Evolutionary conservation across 2,113 vertebrate species (phyloP).

Genomic region (Rhinoptilus africanus): DNA sequence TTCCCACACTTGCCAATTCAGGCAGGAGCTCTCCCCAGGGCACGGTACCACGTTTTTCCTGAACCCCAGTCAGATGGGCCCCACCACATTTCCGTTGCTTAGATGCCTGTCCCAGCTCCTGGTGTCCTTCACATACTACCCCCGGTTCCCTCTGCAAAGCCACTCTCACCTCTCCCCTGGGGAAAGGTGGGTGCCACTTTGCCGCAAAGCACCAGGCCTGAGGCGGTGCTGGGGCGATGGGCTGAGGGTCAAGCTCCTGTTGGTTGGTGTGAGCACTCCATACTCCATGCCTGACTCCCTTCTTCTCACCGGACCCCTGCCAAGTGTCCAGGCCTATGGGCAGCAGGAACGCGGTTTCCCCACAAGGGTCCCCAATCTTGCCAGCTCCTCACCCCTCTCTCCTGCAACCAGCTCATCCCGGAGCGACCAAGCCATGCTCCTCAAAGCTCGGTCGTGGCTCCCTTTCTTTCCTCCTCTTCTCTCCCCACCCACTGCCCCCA

Average conservation of each 20-base stretch:
- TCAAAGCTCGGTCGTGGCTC: background rate
- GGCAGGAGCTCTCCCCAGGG: background rate
- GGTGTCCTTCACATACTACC: background rate
- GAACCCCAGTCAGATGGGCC: background rate
- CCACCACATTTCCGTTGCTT: background rate
- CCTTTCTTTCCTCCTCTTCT: background rate
- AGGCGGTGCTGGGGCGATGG: background rate
- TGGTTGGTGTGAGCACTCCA: background rate
- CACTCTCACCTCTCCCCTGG: background rate
- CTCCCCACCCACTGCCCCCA: rapidly evolving
- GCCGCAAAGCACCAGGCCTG: background rate
- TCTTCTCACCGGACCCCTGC: background rate
- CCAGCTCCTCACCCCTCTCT: background rate
- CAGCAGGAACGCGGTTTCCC: background rate
- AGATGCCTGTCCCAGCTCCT: background rate
- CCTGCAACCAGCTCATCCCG: rapidly evolving
- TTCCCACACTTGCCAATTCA: background rate
- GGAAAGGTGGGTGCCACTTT: background rate
- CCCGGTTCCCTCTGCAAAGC: background rate
- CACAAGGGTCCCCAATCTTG: background rate
- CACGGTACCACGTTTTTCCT: background rate
- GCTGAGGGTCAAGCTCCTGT: background rate
- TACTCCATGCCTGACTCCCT: background rate
- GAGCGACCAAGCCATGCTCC: rapidly evolving
- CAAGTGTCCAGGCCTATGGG: background rate